Evolutionary conservation across 2,797 vertebrate species (phyloP).

Genomic region (Todus mexicanus): DNA sequence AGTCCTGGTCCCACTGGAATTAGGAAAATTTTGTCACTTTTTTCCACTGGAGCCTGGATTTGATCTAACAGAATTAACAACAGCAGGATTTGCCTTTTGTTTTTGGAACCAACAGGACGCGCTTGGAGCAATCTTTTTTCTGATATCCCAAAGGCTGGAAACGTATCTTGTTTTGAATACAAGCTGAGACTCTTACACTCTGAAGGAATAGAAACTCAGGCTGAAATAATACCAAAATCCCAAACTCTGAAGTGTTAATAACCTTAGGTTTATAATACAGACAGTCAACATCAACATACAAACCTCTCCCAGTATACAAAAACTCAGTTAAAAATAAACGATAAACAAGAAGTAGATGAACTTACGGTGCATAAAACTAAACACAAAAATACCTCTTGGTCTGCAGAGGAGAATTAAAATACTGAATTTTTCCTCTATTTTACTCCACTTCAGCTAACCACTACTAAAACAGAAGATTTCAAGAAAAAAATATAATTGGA

Average conservation of each 20-base stretch:
- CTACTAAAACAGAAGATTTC: neutral
- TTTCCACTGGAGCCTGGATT: neutral
- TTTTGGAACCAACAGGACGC: neutral
- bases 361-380: neutral
- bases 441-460: neutral
- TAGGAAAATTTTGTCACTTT: neutral
- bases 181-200: neutral
- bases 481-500: neutral
- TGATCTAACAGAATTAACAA: neutral
- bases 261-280: neutral
- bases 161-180: neutral
- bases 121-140: neutral
- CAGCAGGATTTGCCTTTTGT: neutral
- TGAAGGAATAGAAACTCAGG: neutral
- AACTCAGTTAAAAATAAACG: neutral
- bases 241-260: neutral
- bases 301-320: neutral
- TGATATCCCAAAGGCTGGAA: neutral
- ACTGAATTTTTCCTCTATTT: neutral
- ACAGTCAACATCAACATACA: neutral
- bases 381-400: neutral
- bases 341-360: neutral
- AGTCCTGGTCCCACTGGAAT: neutral
- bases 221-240: neutral
- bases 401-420: neutral